Evolutionary conservation across 2,113 vertebrate genomes (phyloP), one percentile per base, ranked within the genome.

Genomic region (Pseudorectes ferrugineus): DNA sequence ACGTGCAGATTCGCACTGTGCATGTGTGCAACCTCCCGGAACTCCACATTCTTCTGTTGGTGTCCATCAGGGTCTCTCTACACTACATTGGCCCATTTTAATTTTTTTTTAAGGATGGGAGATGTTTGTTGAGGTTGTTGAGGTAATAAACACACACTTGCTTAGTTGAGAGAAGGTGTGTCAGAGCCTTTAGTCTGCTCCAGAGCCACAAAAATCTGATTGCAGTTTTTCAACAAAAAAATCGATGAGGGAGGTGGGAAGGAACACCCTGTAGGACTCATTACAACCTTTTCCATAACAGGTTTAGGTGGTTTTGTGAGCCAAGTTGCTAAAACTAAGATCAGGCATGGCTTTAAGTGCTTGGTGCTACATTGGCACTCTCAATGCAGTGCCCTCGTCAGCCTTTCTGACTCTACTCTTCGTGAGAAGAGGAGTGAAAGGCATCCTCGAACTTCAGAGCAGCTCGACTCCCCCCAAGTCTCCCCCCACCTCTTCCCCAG

Each of bases 341-440:
- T 62, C 52, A 70, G 46, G 33, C 14, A 1, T 12, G 18, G 5
- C 45, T 87, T 46, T 58, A n/a, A 16, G 23, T 25, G 14, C 1
- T 4, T 43, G 48, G 45, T 88, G n/a, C 57, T 59, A 2, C 0
- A 0, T 4, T 48, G 45, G 14, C 54, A 42, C 11, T 68, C 12
- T 58, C 46, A 52, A 0, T 26, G n/a, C 4, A 0, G 1, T 28
- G 28, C 17, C 12, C 10, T 31, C 0, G 0, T 35, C 29, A 45
- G 25, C 12, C n/a, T 68, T 67, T 40, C 33, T 70, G 12, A 6
- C 21, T 48, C 26, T 24, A 25, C 5, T 16, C 18, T 88, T 51
- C 31, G 11, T 49, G 35, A 46, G 49, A 87, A 77, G 36, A 73
- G 38, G n/a, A 88, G 9, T 16, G 5, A 87, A 65, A 75, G 9